Evolutionary conservation across 2,888 invertebrate genomes (phyloP).

Genomic region (Dynastes maya): DNA sequence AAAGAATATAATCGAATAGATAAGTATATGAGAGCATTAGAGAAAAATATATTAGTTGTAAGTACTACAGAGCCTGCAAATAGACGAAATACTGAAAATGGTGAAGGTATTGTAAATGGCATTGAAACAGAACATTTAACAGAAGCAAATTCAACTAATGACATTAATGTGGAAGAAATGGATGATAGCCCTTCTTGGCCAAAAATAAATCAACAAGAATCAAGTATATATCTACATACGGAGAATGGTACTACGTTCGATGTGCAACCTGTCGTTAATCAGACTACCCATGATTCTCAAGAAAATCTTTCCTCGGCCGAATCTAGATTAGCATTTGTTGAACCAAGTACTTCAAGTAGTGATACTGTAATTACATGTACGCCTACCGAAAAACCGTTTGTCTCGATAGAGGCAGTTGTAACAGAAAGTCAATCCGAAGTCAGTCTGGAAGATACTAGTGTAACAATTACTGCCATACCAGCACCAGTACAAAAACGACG

Average conservation of each 20-base stretch:
- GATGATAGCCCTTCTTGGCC: constrained; percentile 70
- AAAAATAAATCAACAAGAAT: constrained; percentile 50
- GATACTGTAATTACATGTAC: constrained; percentile 61
- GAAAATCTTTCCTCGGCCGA: constrained; percentile 54
- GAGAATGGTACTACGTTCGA: constrained; percentile 29
- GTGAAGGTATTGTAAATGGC: constrained; percentile 77
- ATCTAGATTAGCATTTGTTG: constrained; percentile 48
- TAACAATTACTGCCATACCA: constrained; percentile 61
- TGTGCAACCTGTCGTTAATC: constrained; percentile 18
- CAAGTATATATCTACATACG: constrained; percentile 37
- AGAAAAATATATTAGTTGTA: constrained; percentile 94
- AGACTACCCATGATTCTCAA: constrained; percentile 55
- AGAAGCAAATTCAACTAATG: constrained; percentile 71
- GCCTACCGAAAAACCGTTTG: constrained; percentile 58
- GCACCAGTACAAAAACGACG: constrained; percentile 63
- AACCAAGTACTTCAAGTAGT: constrained; percentile 52
- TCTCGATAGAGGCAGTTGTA: constrained; percentile 61
- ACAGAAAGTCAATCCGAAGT: constrained; percentile 57
- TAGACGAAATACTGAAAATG: constrained; percentile 78
- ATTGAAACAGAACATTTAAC: constrained; percentile 74
- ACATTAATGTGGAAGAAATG: constrained; percentile 76
- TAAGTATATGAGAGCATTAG: constrained; percentile 97
- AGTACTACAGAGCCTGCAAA: constrained; percentile 82
- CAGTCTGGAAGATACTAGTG: constrained; percentile 55
- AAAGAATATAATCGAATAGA: constrained; percentile 97